Evolutionary conservation across 2,888 invertebrate species (phyloP), one percentile per base, ranked within the genome.

Genomic region (Papilio demoleus): DNA sequence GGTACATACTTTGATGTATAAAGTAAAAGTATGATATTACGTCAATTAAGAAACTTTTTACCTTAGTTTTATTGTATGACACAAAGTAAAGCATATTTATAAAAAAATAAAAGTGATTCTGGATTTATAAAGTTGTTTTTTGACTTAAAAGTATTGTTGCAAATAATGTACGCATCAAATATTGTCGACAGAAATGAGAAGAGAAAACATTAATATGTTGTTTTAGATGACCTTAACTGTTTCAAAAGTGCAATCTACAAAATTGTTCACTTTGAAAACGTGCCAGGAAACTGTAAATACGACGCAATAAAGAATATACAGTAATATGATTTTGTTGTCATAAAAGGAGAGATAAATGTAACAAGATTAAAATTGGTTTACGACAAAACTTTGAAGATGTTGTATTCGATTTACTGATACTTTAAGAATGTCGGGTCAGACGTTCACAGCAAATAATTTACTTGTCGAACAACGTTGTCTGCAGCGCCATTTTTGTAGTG

Each of bases 271-370:
- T 31, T 56, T 31, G 31, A 56, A 31, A 27, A 56, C 31, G 27
- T 56, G 53, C 53, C 53, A 56, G 31, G 31, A 56, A 56, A 56
- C 53, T 56, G 27, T 56, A n/a, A 56, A 53, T 24, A 56, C 17
- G 31, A 56, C 4, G n/a, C 53, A 31, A 56, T 31, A 56, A 56
- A 56, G n/a, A 31, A 31, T 56, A 56, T 14, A 56, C 31, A 56
- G 27, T 56, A 31, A 56, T 56, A 56, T 17, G 53, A 56, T 56
- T 31, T 56, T 56, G n/a, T n/a, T 17, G 17, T 56, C 4, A 47
- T 47, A 47, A 56, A 56, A n/a, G 2, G 31, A 53, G 14, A 27
- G n/a, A 53, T 53, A 53, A 31, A 53, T 31, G 31, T 53, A 53
- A 53, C 31, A 53, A 53, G 53, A 53, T 31, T 53, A 53, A 53